Conservation (phyloP, 2,113 vertebrate genomes). For the Loxodonta africana region DNA sequence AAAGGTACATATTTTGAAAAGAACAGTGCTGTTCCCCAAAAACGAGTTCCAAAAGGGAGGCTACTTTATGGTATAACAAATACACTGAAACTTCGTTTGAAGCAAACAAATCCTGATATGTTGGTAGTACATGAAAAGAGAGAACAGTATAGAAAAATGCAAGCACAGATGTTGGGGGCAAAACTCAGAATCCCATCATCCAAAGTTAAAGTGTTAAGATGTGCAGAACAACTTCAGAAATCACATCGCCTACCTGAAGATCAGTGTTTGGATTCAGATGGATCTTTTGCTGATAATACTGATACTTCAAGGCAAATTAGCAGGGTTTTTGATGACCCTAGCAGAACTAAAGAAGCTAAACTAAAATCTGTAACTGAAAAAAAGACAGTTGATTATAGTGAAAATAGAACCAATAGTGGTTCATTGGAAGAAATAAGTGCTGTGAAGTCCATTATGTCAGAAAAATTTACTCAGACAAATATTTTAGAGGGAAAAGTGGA, state of each 20-base stretch:
- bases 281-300: constrained; percentile 83
- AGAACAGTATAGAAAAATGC: constrained; percentile 86
- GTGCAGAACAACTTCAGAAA: constrained; percentile 55
- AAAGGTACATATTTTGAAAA: constrained; percentile 71
- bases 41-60: constrained; percentile 83
- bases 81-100: constrained; percentile 92
- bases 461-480: neutral
- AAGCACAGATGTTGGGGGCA: constrained; percentile 72
- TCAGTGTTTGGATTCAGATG: constrained; percentile 57
- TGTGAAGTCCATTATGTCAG: neutral
- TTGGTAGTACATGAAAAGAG: constrained; percentile 88
- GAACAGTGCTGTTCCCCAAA: constrained; percentile 55
- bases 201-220: constrained; percentile 72
- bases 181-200: constrained; percentile 61
- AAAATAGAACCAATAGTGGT: neutral
- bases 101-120: constrained; percentile 87
- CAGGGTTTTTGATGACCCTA: neutral
- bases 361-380: neutral
- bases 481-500: constrained; percentile 53
- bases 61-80: constrained; percentile 93
- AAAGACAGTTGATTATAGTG: accelerated
- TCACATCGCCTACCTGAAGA: constrained; percentile 55
- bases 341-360: neutral
- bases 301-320: constrained; percentile 84
- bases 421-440: neutral